phyloP scores from a whole-genome alignment of 2,113 vertebrate genomes.

The Gopherus flavomarginatus region DNA sequence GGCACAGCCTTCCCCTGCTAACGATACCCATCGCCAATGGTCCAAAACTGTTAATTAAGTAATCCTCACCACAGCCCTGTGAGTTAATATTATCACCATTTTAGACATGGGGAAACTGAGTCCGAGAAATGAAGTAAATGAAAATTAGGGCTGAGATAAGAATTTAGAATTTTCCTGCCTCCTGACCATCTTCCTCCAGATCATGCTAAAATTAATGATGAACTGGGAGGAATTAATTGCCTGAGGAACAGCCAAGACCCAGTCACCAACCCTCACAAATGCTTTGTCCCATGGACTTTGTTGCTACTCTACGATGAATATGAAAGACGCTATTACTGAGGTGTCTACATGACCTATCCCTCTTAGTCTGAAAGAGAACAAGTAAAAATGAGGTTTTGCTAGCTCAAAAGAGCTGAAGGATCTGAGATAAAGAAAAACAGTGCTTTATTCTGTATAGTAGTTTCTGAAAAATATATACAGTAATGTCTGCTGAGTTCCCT shows the following conservation, averaged over 20 bases:
- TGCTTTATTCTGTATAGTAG: background rate
- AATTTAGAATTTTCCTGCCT: background rate
- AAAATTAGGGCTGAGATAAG: background rate
- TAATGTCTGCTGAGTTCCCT: background rate
- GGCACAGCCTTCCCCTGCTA: no score
- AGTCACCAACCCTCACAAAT: background rate
- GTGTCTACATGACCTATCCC: background rate
- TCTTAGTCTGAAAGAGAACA: background rate
- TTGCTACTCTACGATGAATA: background rate
- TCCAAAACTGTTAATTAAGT: background rate
- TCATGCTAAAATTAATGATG: background rate
- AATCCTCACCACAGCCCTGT: background rate
- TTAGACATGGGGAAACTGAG: background rate
- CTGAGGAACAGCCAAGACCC: background rate
- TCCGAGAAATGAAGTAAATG: background rate
- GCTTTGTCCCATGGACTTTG: background rate
- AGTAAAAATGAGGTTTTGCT: background rate
- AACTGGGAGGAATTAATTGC: background rate
- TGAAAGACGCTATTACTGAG: background rate
- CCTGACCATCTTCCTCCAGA: background rate
- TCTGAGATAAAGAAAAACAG: rapidly evolving
- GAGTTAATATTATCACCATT: background rate
- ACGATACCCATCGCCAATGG: no score
- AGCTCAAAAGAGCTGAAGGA: background rate
- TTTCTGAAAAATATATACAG: background rate